Base-by-base conservation (phyloP, 2,113 vertebrate genomes). In the Elephantulus edwardii region DNA sequence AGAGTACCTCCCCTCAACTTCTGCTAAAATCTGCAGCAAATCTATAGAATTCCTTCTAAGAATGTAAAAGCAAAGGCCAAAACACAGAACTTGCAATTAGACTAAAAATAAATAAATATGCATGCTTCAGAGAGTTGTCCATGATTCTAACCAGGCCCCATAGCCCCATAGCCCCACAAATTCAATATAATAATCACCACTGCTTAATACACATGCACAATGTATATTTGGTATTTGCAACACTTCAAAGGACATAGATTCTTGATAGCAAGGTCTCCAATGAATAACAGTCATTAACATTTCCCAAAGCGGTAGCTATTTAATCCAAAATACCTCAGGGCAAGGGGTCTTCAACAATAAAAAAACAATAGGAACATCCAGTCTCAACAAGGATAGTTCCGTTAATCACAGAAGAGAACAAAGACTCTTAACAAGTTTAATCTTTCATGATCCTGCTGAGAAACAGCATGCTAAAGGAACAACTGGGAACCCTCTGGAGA, bases 231-330 rank as follows among this genome's bases (percentile, higher is more conserved):
- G 48, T 60, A 75, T 50, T 38, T 40, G 54, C 22, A 58, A 58
- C 71, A 60, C 79, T 91, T 93, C 88, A 89, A 74, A 91, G 66
- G 62, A 86, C 93, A 92, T 26, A 7, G 81, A 80, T 88, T 80
- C 54, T 40, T 68, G 8, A 62, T 86, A 76, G 30, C 26, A 62
- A 83, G 48, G 86, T 93, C 76, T 33, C 83, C 64, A 88, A 83
- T 70, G 95, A 83, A 91, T 92, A 84, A 86, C 11, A 85, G 71
- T 80, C 87, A 90, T 83, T 90, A 93, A 79, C 50, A 94, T 94
- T 77, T 92, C 90, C 3, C n/a, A n/a, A 33, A 76, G n/a, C 46
- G 24, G 66, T 71, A 62, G 12, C 19, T 66, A 79, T 80, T 91
- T 83, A 93, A 95, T 77, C 87, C 87, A 86, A 91, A 87, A 83